Evolutionary conservation across 2,113 vertebrate genomes (phyloP).

Genomic region (Mesocricetus auratus): DNA sequence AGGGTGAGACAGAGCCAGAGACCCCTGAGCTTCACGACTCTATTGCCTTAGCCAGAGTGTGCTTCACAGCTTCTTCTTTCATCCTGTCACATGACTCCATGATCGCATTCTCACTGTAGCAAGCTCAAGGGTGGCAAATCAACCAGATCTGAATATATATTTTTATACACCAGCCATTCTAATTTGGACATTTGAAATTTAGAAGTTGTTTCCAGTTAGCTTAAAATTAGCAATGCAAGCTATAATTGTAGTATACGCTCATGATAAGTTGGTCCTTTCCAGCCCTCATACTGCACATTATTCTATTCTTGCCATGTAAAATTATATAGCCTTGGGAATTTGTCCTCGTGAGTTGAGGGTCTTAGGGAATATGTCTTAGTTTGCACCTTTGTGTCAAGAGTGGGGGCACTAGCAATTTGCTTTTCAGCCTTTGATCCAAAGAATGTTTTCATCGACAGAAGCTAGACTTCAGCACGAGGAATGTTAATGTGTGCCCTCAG

Average conservation of each 20-base stretch:
- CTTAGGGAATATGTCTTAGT: conserved; percentile 83
- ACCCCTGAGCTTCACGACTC: background rate
- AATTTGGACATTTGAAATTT: conserved; percentile 24
- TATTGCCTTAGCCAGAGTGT: background rate
- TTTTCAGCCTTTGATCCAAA: conserved; percentile 85
- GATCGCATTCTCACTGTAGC: background rate
- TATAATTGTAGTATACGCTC: conserved; percentile 16
- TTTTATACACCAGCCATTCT: conserved; percentile 43
- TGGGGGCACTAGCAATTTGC: conserved; percentile 81
- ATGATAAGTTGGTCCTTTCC: conserved; percentile 3
- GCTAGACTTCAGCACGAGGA: conserved; percentile 83
- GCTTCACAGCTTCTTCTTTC: background rate
- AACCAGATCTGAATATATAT: background rate
- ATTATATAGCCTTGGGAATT: conserved; percentile 65
- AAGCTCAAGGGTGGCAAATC: background rate
- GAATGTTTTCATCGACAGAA: conserved; percentile 86
- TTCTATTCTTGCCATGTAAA: conserved; percentile 41
- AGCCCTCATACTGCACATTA: background rate
- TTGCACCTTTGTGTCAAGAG: conserved; percentile 83
- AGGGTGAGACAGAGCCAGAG: no score
- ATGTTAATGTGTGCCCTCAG: conserved; percentile 86
- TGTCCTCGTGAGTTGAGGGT: conserved; percentile 79
- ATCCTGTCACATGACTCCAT: background rate
- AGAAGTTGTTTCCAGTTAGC: conserved; percentile 32
- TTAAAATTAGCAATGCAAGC: conserved; percentile 30